Evolutionary conservation across 1,140 invertebrate species (phyloP).

Genomic region (Holcopasites calliopsidis): DNA sequence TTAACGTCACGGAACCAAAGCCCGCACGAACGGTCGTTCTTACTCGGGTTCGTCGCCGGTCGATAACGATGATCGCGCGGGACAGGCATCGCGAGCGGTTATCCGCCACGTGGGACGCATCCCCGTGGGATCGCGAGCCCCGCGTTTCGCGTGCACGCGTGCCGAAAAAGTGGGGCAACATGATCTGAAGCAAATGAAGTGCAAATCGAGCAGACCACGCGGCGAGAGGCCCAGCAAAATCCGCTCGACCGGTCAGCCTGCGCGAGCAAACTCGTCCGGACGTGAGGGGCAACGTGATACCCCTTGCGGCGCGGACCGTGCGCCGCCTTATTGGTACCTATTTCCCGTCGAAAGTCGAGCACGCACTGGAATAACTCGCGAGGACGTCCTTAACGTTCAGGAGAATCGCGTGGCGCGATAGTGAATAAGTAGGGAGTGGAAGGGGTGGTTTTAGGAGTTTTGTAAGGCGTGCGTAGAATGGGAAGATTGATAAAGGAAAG

Average conservation of each 20-base stretch:
- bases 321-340: neutral
- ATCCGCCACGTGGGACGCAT: slow-evolving; percentile 32
- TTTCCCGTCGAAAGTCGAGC: slow-evolving; percentile 15
- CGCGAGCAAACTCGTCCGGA: slow-evolving; percentile 71
- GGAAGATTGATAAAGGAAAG: too few relatives aligned
- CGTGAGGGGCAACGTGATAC: slow-evolving; percentile 77
- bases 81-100: slow-evolving; percentile 56
- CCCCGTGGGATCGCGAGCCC: slow-evolving; percentile 2
- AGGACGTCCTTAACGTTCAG: slow-evolving; percentile 6
- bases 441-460: too few relatives aligned
- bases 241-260: slow-evolving; percentile 50
- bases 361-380: slow-evolving; percentile 16
- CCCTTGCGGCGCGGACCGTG: slow-evolving; percentile 67
- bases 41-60: neutral
- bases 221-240: slow-evolving; percentile 62
- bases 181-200: slow-evolving; percentile 76
- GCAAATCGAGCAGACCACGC: slow-evolving; percentile 74
- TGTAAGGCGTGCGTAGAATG: too few relatives aligned
- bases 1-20: slow-evolving; percentile 6
- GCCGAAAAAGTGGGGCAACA: slow-evolving; percentile 72
- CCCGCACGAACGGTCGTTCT: neutral
- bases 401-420: slow-evolving; percentile 9
- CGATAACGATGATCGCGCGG: slow-evolving; percentile 31
- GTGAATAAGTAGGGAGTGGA: too few relatives aligned
- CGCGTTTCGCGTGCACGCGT: slow-evolving; percentile 57